Evolutionary conservation across 2,113 vertebrate genomes (phyloP), one percentile per base, ranked within the genome.

Genomic region (Regulus satrapa): DNA sequence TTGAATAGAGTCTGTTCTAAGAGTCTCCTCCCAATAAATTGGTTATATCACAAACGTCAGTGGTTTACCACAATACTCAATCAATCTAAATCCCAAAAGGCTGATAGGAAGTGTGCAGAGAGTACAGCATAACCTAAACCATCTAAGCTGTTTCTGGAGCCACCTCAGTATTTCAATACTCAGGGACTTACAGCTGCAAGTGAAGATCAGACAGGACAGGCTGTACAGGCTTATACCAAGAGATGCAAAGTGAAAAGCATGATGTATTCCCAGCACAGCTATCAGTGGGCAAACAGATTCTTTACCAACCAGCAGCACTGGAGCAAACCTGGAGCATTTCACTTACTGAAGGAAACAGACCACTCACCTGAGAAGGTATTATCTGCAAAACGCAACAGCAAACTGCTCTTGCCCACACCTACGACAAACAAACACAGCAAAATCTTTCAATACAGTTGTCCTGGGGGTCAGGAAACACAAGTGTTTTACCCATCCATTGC

Each of bases 341-440:
- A 66, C 18, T 68, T 23, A 55, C 1, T 66, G 68, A 84, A 83
- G 67, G 45, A 86, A 92, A 74, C 64, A 67, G 73, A 78, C 45
- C 49, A 97, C 98, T 95, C 95, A 99, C 99, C 99, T 99, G 99
- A 99, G 98, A 99, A 99, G 10, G 99, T 99, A 97, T 99, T 99
- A 98, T 99, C 99, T 97, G 99, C 99, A 95, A 99, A 99, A 77
- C 99, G 99, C 96, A 99, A 98, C 78, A 99, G 98, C 95, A 99
- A 98, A 97, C 99, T 99, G 98, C 99, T 99, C 98, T 99, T 99
- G 96, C 99, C 99, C 94, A 99, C 99, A 98, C 99, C 99, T 99
- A 96, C 5, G 14, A 96, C 86, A 74, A 96, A 95, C 64, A 86
- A 80, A 94, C 59, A 97, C 46, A 96, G 63, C 55, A 80, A 80